Evolutionary conservation across 2,797 vertebrate species (phyloP).

Genomic region (Pseudotriccus pelzelni): DNA sequence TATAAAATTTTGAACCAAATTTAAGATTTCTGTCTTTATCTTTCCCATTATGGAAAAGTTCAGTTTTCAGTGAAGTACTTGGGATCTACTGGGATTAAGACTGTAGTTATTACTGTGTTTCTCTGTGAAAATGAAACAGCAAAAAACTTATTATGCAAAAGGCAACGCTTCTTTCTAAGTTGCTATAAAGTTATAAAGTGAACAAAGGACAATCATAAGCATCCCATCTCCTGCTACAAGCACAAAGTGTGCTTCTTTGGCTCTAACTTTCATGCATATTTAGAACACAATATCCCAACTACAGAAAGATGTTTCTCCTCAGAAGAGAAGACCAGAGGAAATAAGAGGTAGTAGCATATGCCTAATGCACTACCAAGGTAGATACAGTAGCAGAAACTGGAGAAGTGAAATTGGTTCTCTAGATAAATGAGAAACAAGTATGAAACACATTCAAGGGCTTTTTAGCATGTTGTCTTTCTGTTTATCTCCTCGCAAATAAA

Average conservation of each 20-base stretch:
- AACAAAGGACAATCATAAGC: not conserved
- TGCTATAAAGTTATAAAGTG: not conserved
- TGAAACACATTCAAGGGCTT: not conserved
- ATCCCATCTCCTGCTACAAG: not conserved
- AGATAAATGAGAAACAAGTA: not conserved
- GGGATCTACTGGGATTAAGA: not conserved
- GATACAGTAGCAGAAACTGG: not conserved
- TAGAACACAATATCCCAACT: not conserved
- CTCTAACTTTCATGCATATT: not conserved
- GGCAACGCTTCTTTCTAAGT: not conserved
- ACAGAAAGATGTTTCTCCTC: not conserved
- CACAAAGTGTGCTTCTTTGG: not conserved
- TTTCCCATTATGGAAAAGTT: not conserved
- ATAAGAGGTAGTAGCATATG: not conserved
- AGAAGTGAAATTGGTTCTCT: not conserved
- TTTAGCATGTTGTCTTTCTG: not conserved
- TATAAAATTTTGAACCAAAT: not conserved
- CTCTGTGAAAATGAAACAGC: not conserved
- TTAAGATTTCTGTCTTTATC: not conserved
- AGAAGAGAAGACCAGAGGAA: not conserved
- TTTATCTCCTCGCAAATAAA: not conserved
- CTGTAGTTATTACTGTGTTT: not conserved
- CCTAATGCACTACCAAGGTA: not conserved
- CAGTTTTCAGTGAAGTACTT: not conserved
- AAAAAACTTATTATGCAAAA: not conserved